A percentile compares a stretch with the other conserved stretches of the same genome.
Conservation (phyloP, 2,797 vertebrate species). For the Cuculus canorus region DNA sequence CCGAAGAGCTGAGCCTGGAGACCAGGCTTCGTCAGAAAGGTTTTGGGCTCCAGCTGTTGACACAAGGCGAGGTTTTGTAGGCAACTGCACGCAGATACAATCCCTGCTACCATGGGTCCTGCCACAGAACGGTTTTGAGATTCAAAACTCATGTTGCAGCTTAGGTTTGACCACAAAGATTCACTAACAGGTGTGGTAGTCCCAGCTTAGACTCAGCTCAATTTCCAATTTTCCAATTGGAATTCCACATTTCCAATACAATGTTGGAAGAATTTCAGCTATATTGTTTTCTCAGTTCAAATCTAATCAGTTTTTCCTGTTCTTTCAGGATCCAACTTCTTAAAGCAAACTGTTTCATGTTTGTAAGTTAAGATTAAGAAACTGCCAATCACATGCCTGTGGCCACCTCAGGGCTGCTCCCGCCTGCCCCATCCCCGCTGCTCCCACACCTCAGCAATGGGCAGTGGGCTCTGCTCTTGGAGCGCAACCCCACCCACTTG, state of each 20-base stretch:
- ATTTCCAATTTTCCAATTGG: too few species aligned
- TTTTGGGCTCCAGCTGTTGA: neutral
- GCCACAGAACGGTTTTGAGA: neutral
- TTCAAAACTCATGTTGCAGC: neutral
- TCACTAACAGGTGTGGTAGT: neutral
- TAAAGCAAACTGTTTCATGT: too few species aligned
- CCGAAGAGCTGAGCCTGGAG: too few species aligned
- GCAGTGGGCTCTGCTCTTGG: too few species aligned
- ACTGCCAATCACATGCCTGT: neutral
- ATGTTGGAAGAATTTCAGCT: neutral
- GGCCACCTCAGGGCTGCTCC: too few species aligned
- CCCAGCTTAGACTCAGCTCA: neutral
- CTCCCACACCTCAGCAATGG: too few species aligned
- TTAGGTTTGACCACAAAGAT: neutral
- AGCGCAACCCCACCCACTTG: too few species aligned
- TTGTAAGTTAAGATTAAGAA: neutral
- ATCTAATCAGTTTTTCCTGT: neutral
- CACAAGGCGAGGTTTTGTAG: neutral
- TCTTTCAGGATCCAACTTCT: constrained; percentile 20
- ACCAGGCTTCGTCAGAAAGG: neutral
- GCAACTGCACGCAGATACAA: neutral
- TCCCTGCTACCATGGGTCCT: neutral
- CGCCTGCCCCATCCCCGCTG: too few species aligned
- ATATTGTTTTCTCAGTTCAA: neutral
- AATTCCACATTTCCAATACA: too few species aligned